Base-by-base conservation (phyloP, 2,888 invertebrate genomes). In the Synergus laeviventris region DNA sequence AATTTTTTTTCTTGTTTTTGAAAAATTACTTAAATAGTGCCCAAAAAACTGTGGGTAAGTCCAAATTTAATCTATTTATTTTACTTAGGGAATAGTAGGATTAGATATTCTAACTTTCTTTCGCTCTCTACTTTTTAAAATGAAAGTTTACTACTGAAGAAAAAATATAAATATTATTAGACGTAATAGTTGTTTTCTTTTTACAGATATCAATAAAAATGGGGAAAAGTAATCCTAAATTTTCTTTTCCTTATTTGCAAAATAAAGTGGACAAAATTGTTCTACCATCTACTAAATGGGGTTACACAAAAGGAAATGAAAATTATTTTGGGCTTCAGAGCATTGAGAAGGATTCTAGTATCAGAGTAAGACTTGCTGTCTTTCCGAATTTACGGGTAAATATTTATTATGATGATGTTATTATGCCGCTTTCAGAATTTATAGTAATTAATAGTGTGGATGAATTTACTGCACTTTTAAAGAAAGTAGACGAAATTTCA, bases 341-440 rank as follows among this genome's bases (percentile, higher is more conserved):
- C 38, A 38, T 73, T 11, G 73, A 76, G 61, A 60, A 73, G 14
- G 49, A 76, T 56, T 31, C 42, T 24, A 61, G 45, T 5, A 36
- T 76, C 42, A 76, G 62, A 45, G 73, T 59, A 73, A 73, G 62
- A 73, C 62, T 76, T 73, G 73, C 76, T 42, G 49, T 73, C n/a
- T 66, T 59, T 45, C 21, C 76, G 18, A 59, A 39, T 73, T 54
- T 62, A 38, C 42, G 38, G 18, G 38, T 76, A 61, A 36, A 74
- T 16, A 62, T 76, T 49, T 76, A 60, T 49, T 61, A 74, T 24
- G 73, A 36, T 5, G 39, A 76, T 49, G 31, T 49, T 61, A 74
- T 74, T 24, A 60, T 70, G 61, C 76, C 76, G 60, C 59, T 76
- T 70, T 70, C 76, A 3, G 60, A 73, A 73, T 70, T 56, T 42